A percentile compares a stretch with the other conserved stretches of the same genome.
Conservation (phyloP, 2,888 invertebrate genomes). For the Lithophane ornitopus region DNA sequence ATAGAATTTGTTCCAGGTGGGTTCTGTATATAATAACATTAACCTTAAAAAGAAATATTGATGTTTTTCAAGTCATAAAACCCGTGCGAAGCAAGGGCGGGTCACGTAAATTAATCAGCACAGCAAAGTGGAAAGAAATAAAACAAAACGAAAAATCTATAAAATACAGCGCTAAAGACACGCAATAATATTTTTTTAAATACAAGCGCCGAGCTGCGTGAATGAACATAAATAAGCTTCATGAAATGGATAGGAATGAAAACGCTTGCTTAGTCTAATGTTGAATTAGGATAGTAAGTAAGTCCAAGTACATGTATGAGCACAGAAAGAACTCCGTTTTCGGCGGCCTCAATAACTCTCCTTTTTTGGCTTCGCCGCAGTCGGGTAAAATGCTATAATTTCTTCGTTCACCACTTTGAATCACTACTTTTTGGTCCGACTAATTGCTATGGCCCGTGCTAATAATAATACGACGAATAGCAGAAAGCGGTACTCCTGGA, state of each 20-base stretch:
- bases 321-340: background rate
- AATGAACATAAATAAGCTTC: background rate
- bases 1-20: background rate
- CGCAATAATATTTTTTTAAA: background rate
- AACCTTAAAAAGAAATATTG: background rate
- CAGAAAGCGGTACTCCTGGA: no score
- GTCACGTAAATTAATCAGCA: background rate
- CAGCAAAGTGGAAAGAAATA: background rate
- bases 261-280: background rate
- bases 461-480: background rate
- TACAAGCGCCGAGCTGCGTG: constrained; percentile 1
- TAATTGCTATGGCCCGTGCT: background rate
- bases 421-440: background rate
- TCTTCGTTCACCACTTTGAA: background rate
- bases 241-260: background rate
- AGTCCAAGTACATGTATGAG: no score
- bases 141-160: background rate
- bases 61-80: background rate
- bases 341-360: no score
- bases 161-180: background rate
- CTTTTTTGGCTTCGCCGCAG: no score
- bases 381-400: background rate
- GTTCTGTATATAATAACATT: background rate
- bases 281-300: background rate
- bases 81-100: no score